These are phyloP conservation scores for Bergia sp. DNA, from an alignment of 92 coral and sea anemone genomes.

Conservation along the genomic window DNA sequence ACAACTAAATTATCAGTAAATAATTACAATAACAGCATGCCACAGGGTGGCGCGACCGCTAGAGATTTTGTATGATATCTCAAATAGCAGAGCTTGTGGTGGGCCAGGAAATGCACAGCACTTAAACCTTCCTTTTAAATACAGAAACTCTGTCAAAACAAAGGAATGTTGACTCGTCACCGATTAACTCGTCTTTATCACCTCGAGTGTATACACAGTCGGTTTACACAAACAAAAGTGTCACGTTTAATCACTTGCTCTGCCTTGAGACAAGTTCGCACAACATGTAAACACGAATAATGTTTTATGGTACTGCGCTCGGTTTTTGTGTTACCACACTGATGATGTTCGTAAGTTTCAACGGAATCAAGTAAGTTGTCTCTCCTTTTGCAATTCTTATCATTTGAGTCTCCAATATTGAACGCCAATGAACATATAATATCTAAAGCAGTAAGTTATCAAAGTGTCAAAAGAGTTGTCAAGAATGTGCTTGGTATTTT, in stretches of 20 bases:
- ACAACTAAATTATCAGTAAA: background rate
- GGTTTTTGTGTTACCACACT: no score
- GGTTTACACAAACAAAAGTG: background rate
- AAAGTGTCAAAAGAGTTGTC: background rate
- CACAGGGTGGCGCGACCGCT: background rate
- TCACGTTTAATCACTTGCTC: background rate
- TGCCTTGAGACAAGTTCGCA: background rate
- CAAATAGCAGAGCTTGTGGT: background rate
- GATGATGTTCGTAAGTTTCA: background rate
- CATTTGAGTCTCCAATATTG: background rate
- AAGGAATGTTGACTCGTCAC: background rate
- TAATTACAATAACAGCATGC: background rate
- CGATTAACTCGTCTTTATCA: background rate
- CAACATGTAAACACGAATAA: background rate
- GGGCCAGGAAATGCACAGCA: background rate
- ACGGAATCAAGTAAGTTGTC: background rate
- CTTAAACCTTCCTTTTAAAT: background rate
- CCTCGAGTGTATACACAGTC: background rate
- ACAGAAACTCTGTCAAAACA: background rate
- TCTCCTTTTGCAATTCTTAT: background rate
- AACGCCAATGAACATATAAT: background rate
- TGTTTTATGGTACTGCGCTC: background rate
- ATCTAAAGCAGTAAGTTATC: background rate
- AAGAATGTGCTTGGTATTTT: background rate
- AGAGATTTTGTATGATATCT: background rate